These are phyloP conservation scores for Autographa pulchrina DNA, from an alignment of 2,888 invertebrate genomes.

Conservation along the genomic window DNA sequence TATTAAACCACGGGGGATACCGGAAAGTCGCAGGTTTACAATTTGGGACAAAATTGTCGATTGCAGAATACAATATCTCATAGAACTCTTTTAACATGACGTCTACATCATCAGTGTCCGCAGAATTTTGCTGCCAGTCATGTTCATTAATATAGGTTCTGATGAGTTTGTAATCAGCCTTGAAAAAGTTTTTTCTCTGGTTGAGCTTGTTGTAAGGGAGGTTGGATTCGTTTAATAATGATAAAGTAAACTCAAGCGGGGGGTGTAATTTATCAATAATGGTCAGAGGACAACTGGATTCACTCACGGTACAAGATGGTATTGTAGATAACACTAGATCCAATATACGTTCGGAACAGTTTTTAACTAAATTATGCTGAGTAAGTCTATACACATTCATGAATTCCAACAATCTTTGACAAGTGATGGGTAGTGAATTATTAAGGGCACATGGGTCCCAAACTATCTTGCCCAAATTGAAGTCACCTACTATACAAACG, in stretches of 20 bases:
- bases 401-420: slow-evolving; percentile 1
- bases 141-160: neutral
- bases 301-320: neutral
- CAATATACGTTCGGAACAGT: neutral
- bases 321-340: slow-evolving; percentile 3
- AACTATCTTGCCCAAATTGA: slow-evolving; percentile 14
- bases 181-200: slow-evolving; percentile 5
- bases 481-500: slow-evolving; percentile 15
- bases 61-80: neutral
- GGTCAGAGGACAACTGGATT: neutral
- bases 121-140: neutral
- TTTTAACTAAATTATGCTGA: neutral
- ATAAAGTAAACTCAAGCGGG: neutral
- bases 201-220: neutral
- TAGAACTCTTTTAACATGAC: slow-evolving; percentile 7
- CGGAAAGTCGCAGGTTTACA: neutral
- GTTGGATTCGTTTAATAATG: neutral
- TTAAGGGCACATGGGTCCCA: neutral
- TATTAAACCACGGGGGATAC: slow-evolving; percentile 11
- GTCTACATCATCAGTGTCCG: neutral
- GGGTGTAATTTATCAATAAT: slow-evolving; percentile 9
- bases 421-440: neutral
- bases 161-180: slow-evolving; percentile 7
- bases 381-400: neutral
- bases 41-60: slow-evolving; percentile 5